A percentile compares a stretch with the other conserved stretches of the same genome.
These are phyloP conservation scores for Dioctria rufipes DNA, from an alignment of 2,888 invertebrate genomes.

Conservation along the genomic window DNA sequence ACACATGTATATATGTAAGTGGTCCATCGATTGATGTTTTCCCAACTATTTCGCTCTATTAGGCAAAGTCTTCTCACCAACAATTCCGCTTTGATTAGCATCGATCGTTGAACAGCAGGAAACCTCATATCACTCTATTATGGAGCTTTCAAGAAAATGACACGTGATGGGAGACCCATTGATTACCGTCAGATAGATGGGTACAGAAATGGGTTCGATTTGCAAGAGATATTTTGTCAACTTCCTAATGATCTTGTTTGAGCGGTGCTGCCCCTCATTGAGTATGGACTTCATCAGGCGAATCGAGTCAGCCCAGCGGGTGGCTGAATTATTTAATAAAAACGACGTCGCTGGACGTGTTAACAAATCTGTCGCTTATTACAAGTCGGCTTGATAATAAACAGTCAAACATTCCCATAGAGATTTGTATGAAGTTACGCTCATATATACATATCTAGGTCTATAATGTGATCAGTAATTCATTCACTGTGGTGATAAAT, in stretches of 20 bases:
- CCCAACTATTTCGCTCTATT: slow-evolving; percentile 31
- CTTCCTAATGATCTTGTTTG: slow-evolving; percentile 42
- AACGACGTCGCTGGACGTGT: slow-evolving; percentile 7
- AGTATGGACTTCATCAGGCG: slow-evolving; percentile 7
- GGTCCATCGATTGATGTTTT: neutral
- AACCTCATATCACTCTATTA: slow-evolving; percentile 23
- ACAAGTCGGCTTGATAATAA: neutral
- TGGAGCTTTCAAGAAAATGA: slow-evolving; percentile 42
- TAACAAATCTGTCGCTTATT: slow-evolving; percentile 27
- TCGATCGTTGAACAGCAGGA: slow-evolving; percentile 24
- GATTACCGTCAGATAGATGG: slow-evolving; percentile 30
- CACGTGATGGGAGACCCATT: slow-evolving; percentile 25
- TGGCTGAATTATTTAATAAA: slow-evolving; percentile 30
- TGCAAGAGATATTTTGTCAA: slow-evolving; percentile 45
- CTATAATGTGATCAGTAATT: neutral
- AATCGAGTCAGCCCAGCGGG: slow-evolving; percentile 1
- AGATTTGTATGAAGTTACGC: neutral
- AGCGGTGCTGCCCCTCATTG: slow-evolving; percentile 4
- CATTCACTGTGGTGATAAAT: neutral
- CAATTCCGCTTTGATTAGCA: slow-evolving; percentile 48
- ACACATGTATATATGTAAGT: neutral
- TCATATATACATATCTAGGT: neutral
- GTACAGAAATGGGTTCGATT: slow-evolving; percentile 23
- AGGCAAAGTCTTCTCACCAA: slow-evolving; percentile 34
- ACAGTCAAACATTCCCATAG: neutral